Evolutionary conservation across 2,797 vertebrate genomes (phyloP).

Genomic region (Enteromius mattozi): DNA sequence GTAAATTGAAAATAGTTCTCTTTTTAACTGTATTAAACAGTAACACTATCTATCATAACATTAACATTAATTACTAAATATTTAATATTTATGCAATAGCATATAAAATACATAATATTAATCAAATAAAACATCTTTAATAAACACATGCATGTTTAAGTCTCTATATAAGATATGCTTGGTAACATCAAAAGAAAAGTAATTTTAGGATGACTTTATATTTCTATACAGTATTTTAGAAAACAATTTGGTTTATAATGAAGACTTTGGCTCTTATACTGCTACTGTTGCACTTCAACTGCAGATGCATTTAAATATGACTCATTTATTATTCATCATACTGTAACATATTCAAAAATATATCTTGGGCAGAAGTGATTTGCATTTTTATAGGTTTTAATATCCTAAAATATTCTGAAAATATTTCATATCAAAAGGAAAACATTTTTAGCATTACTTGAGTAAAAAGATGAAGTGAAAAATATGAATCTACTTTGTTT

Average conservation of each 20-base stretch:
- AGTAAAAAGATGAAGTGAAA: not conserved
- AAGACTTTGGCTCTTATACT: not conserved
- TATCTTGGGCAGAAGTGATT: not conserved
- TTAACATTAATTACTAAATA: no score
- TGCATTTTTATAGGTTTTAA: not conserved
- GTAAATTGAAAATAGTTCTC: no score
- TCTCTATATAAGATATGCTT: no score
- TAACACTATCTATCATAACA: no score
- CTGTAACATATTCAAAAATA: not conserved
- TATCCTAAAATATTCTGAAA: not conserved
- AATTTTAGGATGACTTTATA: not conserved
- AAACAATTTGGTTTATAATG: not conserved
- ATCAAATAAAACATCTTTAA: not conserved
- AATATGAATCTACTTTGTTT: not conserved
- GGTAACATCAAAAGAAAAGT: not conserved
- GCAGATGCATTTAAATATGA: not conserved
- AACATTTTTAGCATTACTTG: not conserved
- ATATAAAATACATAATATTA: not conserved
- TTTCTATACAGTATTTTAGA: no score
- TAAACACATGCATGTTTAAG: not conserved
- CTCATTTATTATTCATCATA: constrained; percentile 1
- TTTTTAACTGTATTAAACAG: no score
- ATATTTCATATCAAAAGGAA: not conserved
- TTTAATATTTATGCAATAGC: no score
- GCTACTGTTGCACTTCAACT: not conserved